Base-by-base conservation (phyloP, 2,113 vertebrate species). In the Thunnus thynnus region DNA sequence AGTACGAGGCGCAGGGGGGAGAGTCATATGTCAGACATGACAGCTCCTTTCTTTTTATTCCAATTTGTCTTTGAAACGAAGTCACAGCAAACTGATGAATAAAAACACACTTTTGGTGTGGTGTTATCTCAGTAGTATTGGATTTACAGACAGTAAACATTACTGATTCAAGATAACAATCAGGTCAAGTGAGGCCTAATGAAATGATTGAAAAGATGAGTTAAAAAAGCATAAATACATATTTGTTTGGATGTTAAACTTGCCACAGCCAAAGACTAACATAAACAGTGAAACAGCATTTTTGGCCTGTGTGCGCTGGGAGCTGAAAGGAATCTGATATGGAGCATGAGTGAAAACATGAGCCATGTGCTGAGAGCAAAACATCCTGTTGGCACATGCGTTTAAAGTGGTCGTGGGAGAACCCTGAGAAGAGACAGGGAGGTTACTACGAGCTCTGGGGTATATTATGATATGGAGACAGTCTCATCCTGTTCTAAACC, bases 341-440 rank as follows among this genome's bases (percentile, higher is more conserved):
- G 14, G 41, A 76, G 76, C 73, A 67, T 30, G 82, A 86, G 57
- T 69, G 76, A 91, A 89, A 90, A 86, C 76, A 82, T 71, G 65
- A 79, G 65, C 68, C 57, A 81, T 85, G 72, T 84, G 83, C 60
- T 27, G 30, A 82, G 65, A 79, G 74, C 48, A 88, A 79, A 89
- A 93, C 86, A 92, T 91, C 82, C 89, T 90, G 78, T 70, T 60
- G 78, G 72, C 84, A 76, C 78, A 78, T 86, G 80, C 11, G 48
- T 81, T 47, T 84, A 86, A 87, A 82, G 50, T 8, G 25, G 71
- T 64, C 11, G 11, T 76, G 73, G 63, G 67, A 87, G 79, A 77
- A 84, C 6, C 3, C 55, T 18, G 54, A 70, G 63, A 55, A 50
- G 67, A 85, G 16, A 71, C 13, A 50, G 64, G 66, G 84, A 72